Conservation (phyloP, 2,888 invertebrate species). For the Volucella inanis region DNA sequence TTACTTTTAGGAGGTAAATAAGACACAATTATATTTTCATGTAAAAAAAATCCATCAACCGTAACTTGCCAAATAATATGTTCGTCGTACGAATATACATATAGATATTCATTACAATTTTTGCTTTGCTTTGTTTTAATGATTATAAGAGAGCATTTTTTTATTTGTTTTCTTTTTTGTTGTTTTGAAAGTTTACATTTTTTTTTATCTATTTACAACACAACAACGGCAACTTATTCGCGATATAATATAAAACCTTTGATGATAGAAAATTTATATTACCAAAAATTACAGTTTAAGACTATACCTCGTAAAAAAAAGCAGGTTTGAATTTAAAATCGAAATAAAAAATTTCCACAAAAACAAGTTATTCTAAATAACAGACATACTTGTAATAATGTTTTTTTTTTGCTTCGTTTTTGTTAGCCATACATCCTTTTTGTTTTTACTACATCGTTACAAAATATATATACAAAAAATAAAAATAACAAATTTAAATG, state of each 20-base stretch:
- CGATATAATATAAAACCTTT: neutral
- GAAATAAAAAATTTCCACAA: neutral
- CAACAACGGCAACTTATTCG: constrained; percentile 13
- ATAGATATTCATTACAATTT: neutral
- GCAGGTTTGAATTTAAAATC: neutral
- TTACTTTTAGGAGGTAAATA: constrained; percentile 30
- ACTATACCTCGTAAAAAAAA: neutral
- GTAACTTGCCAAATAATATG: constrained; percentile 27
- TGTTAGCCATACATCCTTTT: no score
- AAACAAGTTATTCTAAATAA: neutral
- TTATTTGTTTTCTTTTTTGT: neutral
- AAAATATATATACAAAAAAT: no score
- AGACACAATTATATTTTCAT: constrained; percentile 46
- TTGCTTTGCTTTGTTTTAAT: neutral
- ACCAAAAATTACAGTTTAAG: neutral
- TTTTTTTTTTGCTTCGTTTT: no score
- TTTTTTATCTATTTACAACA: constrained; percentile 25
- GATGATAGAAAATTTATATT: neutral
- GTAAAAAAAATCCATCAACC: constrained; percentile 18
- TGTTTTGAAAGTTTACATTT: neutral
- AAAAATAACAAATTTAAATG: no score
- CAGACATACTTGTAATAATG: no score
- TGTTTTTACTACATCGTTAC: no score
- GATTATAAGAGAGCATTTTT: constrained; percentile 27
- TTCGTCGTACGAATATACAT: neutral